These are phyloP conservation scores for Fukomys damarensis DNA, from an alignment of 2,113 vertebrate species.

Conservation along the genomic window DNA sequence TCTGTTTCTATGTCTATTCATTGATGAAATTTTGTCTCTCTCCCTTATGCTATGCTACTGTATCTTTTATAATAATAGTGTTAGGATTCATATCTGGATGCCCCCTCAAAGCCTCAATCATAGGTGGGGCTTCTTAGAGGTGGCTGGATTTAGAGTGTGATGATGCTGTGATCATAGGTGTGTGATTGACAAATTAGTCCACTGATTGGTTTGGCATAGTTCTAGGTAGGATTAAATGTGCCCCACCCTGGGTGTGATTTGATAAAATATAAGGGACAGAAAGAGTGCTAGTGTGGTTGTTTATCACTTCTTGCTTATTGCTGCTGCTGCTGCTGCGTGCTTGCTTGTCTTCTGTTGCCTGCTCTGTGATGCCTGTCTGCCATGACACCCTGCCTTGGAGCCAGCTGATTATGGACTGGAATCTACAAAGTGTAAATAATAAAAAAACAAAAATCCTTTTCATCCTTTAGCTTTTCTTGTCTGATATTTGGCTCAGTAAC, in stretches of 20 bases:
- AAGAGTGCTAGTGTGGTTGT: background rate
- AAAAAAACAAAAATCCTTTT: background rate
- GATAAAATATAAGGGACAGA: background rate
- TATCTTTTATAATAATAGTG: background rate
- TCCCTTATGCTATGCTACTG: background rate
- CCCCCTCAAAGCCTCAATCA: background rate
- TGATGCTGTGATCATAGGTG: background rate
- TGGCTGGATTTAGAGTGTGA: background rate
- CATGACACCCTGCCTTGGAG: background rate
- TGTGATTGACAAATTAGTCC: background rate
- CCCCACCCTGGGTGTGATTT: background rate
- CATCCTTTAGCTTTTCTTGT: background rate
- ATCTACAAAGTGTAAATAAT: background rate
- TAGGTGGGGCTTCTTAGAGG: background rate
- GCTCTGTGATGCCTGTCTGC: background rate
- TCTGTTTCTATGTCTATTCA: background rate
- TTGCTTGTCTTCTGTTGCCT: background rate
- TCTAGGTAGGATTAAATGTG: background rate
- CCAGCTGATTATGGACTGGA: background rate
- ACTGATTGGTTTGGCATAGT: background rate
- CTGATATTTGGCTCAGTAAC: background rate
- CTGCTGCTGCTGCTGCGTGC: background rate
- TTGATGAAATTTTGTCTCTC: background rate
- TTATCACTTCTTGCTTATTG: background rate
- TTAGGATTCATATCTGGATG: background rate